These are phyloP conservation scores for Ptiloglossa arizonensis DNA, from an alignment of 1,140 invertebrate genomes.

Conservation along the genomic window DNA sequence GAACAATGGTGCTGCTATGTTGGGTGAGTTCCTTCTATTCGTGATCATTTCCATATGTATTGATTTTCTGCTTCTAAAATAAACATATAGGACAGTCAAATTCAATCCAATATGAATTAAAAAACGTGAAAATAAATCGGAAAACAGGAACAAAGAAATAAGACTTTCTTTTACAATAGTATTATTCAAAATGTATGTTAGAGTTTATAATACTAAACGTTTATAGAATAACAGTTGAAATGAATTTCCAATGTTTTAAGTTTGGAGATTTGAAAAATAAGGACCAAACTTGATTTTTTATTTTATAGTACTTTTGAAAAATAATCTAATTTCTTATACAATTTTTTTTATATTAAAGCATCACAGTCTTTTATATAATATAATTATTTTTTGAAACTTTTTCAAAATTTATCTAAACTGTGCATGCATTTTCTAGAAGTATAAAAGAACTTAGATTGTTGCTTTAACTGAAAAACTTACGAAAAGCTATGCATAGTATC, in stretches of 20 bases:
- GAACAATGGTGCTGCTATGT: constrained; percentile 69
- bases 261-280: neutral
- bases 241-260: neutral
- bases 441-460: neutral
- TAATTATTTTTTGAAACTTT: neutral
- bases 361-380: constrained; percentile 1
- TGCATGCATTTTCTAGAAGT: constrained; percentile 3
- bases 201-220: neutral
- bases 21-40: constrained; percentile 72
- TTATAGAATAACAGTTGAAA: neutral
- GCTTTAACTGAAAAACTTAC: neutral
- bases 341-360: neutral
- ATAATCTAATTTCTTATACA: neutral
- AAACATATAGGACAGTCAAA: constrained; percentile 11
- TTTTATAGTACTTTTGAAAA: neutral
- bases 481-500: constrained; percentile 7
- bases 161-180: neutral
- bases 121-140: neutral
- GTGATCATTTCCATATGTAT: constrained; percentile 54
- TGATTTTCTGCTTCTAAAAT: constrained; percentile 37
- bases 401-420: neutral
- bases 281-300: neutral
- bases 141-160: neutral
- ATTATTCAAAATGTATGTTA: constrained; percentile 3
- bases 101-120: neutral